Conservation (phyloP, 2,797 vertebrate genomes). For the Hipposideros larvatus region DNA sequence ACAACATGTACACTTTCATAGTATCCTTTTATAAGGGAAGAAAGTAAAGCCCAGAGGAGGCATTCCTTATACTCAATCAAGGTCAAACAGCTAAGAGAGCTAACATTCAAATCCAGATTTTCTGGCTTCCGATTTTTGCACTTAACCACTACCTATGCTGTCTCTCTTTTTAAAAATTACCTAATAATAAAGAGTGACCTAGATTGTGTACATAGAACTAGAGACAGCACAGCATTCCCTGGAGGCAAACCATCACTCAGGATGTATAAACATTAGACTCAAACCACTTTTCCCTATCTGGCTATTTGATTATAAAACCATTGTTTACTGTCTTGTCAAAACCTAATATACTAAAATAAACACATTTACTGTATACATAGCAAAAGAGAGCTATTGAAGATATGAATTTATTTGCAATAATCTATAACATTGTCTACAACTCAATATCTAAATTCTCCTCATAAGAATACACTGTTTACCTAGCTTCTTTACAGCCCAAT, state of each 20-base stretch:
- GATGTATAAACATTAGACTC: background rate
- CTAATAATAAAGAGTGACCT: slow-evolving; percentile 42
- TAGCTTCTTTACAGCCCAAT: slow-evolving; percentile 29
- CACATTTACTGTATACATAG: background rate
- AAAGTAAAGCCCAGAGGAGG: background rate
- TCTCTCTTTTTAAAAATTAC: slow-evolving; percentile 28
- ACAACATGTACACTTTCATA: background rate
- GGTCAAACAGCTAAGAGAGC: background rate
- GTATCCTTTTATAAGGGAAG: background rate
- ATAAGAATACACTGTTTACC: slow-evolving; percentile 38
- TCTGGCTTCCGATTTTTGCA: slow-evolving; percentile 15
- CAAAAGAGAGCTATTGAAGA: slow-evolving; percentile 45
- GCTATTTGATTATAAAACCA: slow-evolving; percentile 56
- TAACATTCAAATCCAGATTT: slow-evolving; percentile 3
- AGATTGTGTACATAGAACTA: background rate
- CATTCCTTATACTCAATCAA: background rate
- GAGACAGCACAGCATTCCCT: background rate
- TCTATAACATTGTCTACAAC: background rate
- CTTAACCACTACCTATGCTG: background rate
- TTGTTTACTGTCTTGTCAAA: slow-evolving; percentile 60
- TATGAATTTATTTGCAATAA: slow-evolving; percentile 11
- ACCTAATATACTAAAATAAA: slow-evolving; percentile 65
- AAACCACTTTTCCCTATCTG: slow-evolving; percentile 26
- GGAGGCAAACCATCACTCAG: background rate
- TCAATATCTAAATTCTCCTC: slow-evolving; percentile 36